These are phyloP conservation scores for Polyommatus icarus DNA, from an alignment of 2,888 invertebrate species.

Conservation along the genomic window DNA sequence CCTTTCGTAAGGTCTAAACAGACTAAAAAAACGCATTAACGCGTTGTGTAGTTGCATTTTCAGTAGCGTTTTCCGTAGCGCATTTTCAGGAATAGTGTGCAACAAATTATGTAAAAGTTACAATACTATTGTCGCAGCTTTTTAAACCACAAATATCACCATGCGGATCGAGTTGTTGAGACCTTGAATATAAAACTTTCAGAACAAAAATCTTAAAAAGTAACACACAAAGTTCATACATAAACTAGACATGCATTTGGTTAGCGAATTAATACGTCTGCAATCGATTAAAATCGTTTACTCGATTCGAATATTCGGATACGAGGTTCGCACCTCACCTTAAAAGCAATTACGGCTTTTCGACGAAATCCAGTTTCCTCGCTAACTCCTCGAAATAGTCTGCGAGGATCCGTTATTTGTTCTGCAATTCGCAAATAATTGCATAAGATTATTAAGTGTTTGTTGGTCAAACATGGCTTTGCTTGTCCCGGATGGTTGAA, in stretches of 20 bases:
- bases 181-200: too few species aligned
- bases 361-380: slow-evolving; percentile 50
- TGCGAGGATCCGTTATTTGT: slow-evolving; percentile 58
- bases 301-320: slow-evolving; percentile 58
- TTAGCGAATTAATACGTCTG: not conserved
- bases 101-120: too few species aligned
- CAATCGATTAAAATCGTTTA: slow-evolving; percentile 35
- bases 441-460: slow-evolving; percentile 54
- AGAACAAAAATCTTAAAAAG: too few species aligned
- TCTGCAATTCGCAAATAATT: slow-evolving; percentile 59
- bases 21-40: not conserved
- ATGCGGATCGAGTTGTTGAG: too few species aligned
- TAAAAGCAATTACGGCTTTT: slow-evolving; percentile 25
- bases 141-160: too few species aligned
- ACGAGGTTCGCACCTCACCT: slow-evolving; percentile 26
- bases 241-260: not conserved
- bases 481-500: not conserved
- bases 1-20: too few species aligned
- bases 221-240: not conserved
- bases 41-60: too few species aligned
- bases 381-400: slow-evolving; percentile 61
- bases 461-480: slow-evolving; percentile 56
- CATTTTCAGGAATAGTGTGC: too few species aligned
- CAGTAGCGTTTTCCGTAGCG: too few species aligned
- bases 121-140: too few species aligned